Conservation (phyloP, 2,888 invertebrate species). For the Caenorhabditis plicata region DNA sequence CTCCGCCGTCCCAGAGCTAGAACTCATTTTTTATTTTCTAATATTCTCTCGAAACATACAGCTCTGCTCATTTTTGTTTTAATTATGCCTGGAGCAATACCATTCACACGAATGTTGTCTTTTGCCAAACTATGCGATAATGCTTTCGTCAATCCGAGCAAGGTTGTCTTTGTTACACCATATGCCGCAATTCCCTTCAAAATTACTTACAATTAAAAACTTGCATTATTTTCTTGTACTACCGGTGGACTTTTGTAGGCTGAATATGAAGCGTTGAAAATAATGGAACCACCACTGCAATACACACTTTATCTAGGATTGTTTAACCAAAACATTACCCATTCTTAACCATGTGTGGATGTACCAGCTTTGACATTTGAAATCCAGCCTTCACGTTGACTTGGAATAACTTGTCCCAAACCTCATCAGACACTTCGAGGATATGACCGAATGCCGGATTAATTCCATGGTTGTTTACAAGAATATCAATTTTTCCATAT, state of each 20-base stretch:
- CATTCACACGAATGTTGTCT: conserved; percentile 88
- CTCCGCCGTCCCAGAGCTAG: conserved; percentile 37
- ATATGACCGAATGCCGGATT: conserved; percentile 82
- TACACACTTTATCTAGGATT: conserved; percentile 2
- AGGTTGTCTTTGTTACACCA: conserved; percentile 87
- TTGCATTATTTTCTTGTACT: conserved; percentile 69
- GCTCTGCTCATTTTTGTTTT: conserved; percentile 81
- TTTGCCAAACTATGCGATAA: conserved; percentile 77
- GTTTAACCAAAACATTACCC: too few species aligned
- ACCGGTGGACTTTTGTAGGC: conserved; percentile 70
- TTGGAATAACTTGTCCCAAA: conserved; percentile 92
- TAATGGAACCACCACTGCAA: conserved; percentile 49
- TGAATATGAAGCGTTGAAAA: conserved; percentile 60
- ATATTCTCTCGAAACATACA: conserved; percentile 48
- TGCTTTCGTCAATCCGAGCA: conserved; percentile 84
- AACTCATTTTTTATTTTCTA: background rate
- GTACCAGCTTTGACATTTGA: conserved; percentile 82
- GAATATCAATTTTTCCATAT: conserved; percentile 74
- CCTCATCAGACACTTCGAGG: conserved; percentile 74
- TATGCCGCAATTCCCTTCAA: conserved; percentile 76
- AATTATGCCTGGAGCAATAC: conserved; percentile 87
- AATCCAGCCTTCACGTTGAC: conserved; percentile 88
- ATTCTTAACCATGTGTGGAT: conserved; percentile 79
- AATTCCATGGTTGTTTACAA: conserved; percentile 92
- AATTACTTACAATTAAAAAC: background rate